phyloP scores from a whole-genome alignment of 2,797 vertebrate species.

The Euthynnus affinis region DNA sequence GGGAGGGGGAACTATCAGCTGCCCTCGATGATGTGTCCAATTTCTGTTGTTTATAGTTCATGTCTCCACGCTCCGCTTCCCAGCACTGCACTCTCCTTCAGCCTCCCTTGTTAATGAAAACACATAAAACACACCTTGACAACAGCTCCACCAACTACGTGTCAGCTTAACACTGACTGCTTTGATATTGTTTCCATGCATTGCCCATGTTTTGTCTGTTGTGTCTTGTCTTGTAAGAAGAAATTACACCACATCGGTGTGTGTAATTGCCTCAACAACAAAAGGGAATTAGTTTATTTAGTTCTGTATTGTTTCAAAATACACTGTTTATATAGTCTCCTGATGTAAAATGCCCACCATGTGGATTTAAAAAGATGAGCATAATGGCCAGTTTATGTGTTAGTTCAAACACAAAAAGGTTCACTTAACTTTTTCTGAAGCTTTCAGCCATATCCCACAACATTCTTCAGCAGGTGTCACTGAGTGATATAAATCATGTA shows the following conservation, averaged over 20 bases:
- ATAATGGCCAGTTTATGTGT: background rate
- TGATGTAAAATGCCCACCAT: background rate
- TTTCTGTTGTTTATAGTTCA: conserved; percentile 55
- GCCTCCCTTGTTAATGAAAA: conserved; percentile 7
- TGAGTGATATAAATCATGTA: background rate
- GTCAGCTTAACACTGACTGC: background rate
- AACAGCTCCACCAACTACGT: conserved; percentile 1
- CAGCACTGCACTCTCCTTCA: background rate
- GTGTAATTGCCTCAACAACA: background rate
- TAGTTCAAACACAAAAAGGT: background rate
- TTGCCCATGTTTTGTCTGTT: background rate
- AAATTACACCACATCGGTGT: background rate
- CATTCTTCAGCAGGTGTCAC: too few species aligned
- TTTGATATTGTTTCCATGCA: background rate
- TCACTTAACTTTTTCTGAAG: too few species aligned
- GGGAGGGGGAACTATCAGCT: conserved; percentile 34
- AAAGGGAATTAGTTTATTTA: background rate
- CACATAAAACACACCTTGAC: conserved; percentile 21
- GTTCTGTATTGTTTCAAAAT: background rate
- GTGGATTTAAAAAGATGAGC: background rate
- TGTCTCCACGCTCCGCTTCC: conserved; percentile 17
- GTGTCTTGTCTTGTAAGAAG: background rate
- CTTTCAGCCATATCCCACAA: too few species aligned
- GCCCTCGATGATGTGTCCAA: conserved; percentile 58
- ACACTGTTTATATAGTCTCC: background rate